phyloP scores from a whole-genome alignment of 2,888 invertebrate species.

The Empis stercorea region DNA sequence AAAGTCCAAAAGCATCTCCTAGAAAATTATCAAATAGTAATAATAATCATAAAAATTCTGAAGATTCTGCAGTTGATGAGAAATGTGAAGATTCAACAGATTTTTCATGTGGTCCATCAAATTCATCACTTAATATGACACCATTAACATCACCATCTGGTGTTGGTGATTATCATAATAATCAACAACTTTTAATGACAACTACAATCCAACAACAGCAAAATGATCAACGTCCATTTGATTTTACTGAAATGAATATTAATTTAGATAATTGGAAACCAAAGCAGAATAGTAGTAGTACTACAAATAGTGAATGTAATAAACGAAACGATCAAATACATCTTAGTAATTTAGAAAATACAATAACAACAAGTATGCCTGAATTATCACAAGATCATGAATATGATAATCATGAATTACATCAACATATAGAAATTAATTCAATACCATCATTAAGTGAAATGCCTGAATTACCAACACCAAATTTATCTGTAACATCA shows the following conservation, averaged over 20 bases:
- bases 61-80: not conserved
- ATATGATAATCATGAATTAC: constrained; percentile 10
- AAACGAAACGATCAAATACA: constrained; percentile 24
- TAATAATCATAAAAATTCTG: not conserved
- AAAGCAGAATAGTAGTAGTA: constrained; percentile 25
- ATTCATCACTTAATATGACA: constrained; percentile 31
- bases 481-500: constrained; percentile 44
- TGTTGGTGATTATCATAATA: constrained; percentile 27
- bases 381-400: constrained; percentile 34
- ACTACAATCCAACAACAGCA: constrained; percentile 13
- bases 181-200: constrained; percentile 28
- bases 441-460: constrained; percentile 20
- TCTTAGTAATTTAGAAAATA: constrained; percentile 29
- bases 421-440: constrained; percentile 16
- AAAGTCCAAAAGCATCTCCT: constrained; percentile 42
- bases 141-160: constrained; percentile 28
- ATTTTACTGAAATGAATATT: constrained; percentile 43
- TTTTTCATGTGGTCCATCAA: constrained; percentile 22
- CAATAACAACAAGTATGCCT: constrained; percentile 45
- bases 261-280: constrained; percentile 44
- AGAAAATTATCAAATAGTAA: not conserved
- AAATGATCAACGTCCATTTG: constrained; percentile 41
- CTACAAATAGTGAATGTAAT: constrained; percentile 23
- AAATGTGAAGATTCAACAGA: constrained; percentile 34
- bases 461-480: constrained; percentile 33